These are phyloP conservation scores for Calephelis virginiensis DNA, from an alignment of 1,140 invertebrate species.

Conservation along the genomic window DNA sequence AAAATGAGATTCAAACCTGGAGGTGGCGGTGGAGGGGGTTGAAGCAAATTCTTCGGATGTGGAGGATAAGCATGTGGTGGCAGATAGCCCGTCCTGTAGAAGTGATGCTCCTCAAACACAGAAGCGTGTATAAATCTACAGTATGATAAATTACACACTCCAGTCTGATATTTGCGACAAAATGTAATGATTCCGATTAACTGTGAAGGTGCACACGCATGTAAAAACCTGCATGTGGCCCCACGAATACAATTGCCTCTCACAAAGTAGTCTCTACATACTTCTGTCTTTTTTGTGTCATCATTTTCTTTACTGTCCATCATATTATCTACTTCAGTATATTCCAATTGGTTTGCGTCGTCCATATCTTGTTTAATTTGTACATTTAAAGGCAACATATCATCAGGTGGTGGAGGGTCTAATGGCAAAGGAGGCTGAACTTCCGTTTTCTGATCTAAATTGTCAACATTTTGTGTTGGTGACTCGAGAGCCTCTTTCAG, in stretches of 20 bases:
- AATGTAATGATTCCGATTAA: constrained; percentile 48
- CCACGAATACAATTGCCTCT: constrained; percentile 48
- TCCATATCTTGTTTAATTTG: constrained; percentile 17
- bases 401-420: constrained; percentile 37
- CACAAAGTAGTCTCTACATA: constrained; percentile 47
- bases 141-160: constrained; percentile 37
- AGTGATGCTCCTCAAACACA: constrained; percentile 56
- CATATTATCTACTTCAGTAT: background rate
- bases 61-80: constrained; percentile 44
- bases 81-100: constrained; percentile 47
- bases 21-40: constrained; percentile 33
- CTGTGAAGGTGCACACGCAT: constrained; percentile 46
- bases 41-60: constrained; percentile 31
- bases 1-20: too few relatives aligned
- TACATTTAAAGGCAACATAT: constrained; percentile 1
- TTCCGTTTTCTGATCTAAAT: constrained; percentile 22
- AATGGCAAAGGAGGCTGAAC: constrained; percentile 41
- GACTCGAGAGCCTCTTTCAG: constrained; percentile 25
- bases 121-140: constrained; percentile 59
- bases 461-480: constrained; percentile 21
- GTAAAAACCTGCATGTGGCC: constrained; percentile 43
- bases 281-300: constrained; percentile 22
- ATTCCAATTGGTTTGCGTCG: constrained; percentile 4
- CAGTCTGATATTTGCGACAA: constrained; percentile 54
- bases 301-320: background rate